These are phyloP conservation scores for Drosophila kuntzei DNA, from an alignment of 2,888 invertebrate species.

Conservation along the genomic window DNA sequence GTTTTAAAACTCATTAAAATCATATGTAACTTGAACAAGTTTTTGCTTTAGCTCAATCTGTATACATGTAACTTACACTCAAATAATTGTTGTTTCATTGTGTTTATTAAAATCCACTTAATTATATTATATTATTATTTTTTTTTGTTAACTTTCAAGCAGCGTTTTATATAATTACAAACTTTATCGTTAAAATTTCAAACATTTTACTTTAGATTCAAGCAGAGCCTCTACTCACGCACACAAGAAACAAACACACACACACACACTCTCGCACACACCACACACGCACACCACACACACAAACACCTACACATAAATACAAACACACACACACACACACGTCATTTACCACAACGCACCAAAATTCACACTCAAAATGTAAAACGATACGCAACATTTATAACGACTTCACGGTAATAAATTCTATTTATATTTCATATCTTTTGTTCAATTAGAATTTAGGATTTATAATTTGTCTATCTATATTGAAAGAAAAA, in stretches of 20 bases:
- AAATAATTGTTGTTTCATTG: constrained; percentile 53
- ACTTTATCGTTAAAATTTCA: constrained; percentile 6
- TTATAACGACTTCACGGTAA: constrained; percentile 60
- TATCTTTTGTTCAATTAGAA: constrained; percentile 35
- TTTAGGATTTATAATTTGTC: constrained; percentile 48
- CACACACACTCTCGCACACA: constrained; percentile 44
- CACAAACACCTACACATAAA: constrained; percentile 30
- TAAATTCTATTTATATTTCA: constrained; percentile 37
- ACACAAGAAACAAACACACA: constrained; percentile 47
- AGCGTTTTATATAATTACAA: constrained; percentile 24
- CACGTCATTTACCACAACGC: constrained; percentile 42
- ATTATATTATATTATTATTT: constrained; percentile 26
- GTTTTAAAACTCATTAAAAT: constrained; percentile 35
- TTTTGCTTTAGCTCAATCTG: constrained; percentile 60
- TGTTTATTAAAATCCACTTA: constrained; percentile 40
- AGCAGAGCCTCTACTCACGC: constrained; percentile 67
- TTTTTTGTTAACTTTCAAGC: constrained; percentile 38
- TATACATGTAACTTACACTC: constrained; percentile 50
- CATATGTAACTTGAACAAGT: constrained; percentile 53
- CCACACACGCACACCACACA: constrained; percentile 17
- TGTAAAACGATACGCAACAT: constrained; percentile 50
- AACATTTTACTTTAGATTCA: constrained; percentile 66
- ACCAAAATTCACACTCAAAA: constrained; percentile 51
- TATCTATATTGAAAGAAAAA: constrained; percentile 26
- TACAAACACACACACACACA: constrained; percentile 34